A percentile compares a stretch with the other conserved stretches of the same genome.
Evolutionary conservation across 1,140 invertebrate genomes (phyloP).

Genomic region (Drosophila repletoides): DNA sequence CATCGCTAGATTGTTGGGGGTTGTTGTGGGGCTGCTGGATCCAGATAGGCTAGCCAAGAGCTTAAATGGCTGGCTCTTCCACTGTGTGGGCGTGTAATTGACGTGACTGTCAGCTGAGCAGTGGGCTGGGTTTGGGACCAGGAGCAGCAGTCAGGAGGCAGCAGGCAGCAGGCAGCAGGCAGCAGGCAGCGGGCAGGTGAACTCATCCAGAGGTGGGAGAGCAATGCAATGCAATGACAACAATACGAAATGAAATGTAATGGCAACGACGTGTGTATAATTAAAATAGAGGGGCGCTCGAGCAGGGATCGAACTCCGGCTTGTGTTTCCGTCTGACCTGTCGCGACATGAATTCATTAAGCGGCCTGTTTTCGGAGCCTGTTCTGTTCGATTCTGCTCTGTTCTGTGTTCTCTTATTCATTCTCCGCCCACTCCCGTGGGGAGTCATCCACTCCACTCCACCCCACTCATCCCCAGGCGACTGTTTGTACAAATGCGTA

Average conservation of each 20-base stretch:
- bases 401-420: not conserved
- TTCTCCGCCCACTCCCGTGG: not conserved
- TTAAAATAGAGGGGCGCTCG: slow-evolving; percentile 53
- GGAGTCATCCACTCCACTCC: too few relatives aligned
- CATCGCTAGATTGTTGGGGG: slow-evolving; percentile 39
- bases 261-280: slow-evolving; percentile 77
- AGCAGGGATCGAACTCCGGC: slow-evolving; percentile 8
- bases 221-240: slow-evolving; percentile 53
- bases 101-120: slow-evolving; percentile 37
- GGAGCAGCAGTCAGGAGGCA: not conserved
- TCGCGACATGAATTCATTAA: slow-evolving; percentile 75
- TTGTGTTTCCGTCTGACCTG: slow-evolving; percentile 43
- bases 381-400: not conserved
- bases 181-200: not conserved
- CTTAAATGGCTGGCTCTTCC: slow-evolving; percentile 42
- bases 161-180: not conserved
- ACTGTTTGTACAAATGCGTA: slow-evolving; percentile 24
- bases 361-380: slow-evolving; percentile 28
- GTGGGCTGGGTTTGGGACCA: not conserved
- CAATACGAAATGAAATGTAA: slow-evolving; percentile 75
- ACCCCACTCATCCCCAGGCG: not conserved
- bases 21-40: slow-evolving; percentile 21
- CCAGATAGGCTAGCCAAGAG: slow-evolving; percentile 3
- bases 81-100: slow-evolving; percentile 40
- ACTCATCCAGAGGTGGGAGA: not conserved